Percentiles rank a stretch among this genome's conserved stretches.
Conservation (phyloP, 2,113 vertebrate genomes). For the Hypomesus transpacificus region DNA sequence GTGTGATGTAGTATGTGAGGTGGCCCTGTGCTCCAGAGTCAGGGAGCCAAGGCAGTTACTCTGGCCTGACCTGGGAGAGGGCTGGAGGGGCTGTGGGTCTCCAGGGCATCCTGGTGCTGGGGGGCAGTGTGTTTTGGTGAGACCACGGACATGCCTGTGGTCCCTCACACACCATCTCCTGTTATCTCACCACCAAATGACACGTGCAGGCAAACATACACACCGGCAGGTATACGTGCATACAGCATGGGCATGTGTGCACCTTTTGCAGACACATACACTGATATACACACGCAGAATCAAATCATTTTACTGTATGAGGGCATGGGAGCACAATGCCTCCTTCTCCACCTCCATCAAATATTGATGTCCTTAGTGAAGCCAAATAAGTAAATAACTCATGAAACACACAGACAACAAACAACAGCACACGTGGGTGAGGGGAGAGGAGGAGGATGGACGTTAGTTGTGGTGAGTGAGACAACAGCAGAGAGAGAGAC, state of each 20-base stretch:
- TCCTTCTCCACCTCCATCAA: conserved; percentile 52
- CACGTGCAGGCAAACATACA: too few relatives aligned
- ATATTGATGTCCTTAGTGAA: conserved; percentile 61
- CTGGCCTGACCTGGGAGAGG: conserved; percentile 27
- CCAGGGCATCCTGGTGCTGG: conserved; percentile 9
- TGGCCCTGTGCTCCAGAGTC: not conserved
- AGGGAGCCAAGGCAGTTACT: conserved; percentile 10
- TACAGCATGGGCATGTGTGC: too few relatives aligned
- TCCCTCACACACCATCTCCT: conserved; percentile 24
- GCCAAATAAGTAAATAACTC: conserved; percentile 71
- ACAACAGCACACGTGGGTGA: conserved; percentile 43
- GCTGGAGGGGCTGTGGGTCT: conserved; percentile 7
- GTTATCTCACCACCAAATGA: conserved; percentile 22
- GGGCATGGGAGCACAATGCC: conserved; percentile 57
- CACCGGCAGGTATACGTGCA: too few relatives aligned
- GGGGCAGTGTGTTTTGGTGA: not conserved
- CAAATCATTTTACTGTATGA: conserved; percentile 43
- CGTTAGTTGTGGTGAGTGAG: conserved; percentile 45
- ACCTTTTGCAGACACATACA: not conserved
- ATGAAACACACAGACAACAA: conserved; percentile 65
- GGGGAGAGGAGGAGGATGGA: conserved; percentile 15
- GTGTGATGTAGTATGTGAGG: not conserved
- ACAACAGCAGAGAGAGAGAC: too few relatives aligned
- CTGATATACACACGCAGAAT: not conserved
- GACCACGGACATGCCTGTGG: not conserved